phyloP scores from a whole-genome alignment of 2,113 vertebrate genomes.

The Peucedramus taeniatus region DNA sequence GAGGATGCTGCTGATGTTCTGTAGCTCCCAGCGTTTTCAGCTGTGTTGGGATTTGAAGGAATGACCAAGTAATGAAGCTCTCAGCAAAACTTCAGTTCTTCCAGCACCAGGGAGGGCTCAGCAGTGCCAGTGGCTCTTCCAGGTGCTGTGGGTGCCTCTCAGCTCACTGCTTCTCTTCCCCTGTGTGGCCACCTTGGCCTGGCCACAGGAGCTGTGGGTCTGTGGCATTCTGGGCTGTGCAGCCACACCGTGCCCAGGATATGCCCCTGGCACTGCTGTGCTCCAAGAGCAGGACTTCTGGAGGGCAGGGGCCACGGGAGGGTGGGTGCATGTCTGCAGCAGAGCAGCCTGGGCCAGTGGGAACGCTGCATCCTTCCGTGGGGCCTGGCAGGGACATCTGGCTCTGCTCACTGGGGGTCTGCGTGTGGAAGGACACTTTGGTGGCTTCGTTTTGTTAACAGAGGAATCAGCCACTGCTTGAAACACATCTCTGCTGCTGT shows the following conservation, averaged over 20 bases:
- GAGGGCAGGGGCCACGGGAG: too few relatives aligned
- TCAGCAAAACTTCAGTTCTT: neutral
- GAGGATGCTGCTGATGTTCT: rapidly evolving
- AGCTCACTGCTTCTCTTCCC: neutral
- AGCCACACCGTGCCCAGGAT: neutral
- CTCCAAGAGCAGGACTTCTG: too few relatives aligned
- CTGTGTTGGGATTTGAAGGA: neutral
- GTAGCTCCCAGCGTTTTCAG: rapidly evolving
- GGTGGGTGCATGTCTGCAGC: neutral
- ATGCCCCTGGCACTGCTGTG: neutral
- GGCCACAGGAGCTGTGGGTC: rapidly evolving
- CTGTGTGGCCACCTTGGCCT: rapidly evolving
- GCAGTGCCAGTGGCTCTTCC: neutral
- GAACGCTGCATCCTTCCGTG: rapidly evolving
- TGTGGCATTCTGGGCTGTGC: neutral
- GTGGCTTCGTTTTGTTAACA: neutral
- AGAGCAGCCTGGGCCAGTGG: neutral
- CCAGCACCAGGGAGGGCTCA: neutral
- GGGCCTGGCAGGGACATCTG: neutral
- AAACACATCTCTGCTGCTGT: neutral
- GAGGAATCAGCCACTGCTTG: neutral
- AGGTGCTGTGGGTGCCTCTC: neutral
- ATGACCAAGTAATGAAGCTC: neutral
- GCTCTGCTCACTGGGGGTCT: neutral
- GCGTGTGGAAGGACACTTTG: neutral